phyloP scores from a whole-genome alignment of 2,888 invertebrate genomes.

The Ormia ochracea region DNA sequence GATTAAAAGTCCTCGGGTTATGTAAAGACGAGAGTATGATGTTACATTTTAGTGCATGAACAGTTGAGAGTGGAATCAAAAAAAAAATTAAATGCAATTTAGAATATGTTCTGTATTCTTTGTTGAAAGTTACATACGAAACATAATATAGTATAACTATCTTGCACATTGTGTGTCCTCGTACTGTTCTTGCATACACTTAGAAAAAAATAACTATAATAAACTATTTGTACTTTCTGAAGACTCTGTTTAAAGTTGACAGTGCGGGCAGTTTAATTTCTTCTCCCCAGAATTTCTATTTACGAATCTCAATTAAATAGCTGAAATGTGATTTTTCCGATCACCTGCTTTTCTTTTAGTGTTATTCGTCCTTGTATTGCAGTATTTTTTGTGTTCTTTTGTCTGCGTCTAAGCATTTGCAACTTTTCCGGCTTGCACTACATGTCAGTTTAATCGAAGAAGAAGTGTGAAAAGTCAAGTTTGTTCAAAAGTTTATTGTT shows the following conservation, averaged over 20 bases:
- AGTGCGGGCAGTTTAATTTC: background rate
- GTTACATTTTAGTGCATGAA: background rate
- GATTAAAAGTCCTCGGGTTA: constrained; percentile 62
- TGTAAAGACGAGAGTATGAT: constrained; percentile 43
- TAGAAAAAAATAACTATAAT: background rate
- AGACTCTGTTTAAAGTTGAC: no score
- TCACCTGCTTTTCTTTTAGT: background rate
- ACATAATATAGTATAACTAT: background rate
- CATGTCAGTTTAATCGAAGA: constrained; percentile 49
- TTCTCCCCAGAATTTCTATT: background rate
- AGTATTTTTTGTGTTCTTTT: background rate
- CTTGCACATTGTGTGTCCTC: background rate
- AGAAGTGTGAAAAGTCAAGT: constrained; percentile 66
- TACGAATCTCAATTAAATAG: no score
- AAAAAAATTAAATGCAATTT: constrained; percentile 46
- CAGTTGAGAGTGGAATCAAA: background rate
- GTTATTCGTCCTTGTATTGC: background rate
- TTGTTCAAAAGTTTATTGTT: constrained; percentile 63
- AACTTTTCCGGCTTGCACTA: constrained; percentile 38
- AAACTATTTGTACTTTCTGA: no score
- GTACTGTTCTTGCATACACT: background rate
- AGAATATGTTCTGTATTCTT: constrained; percentile 34
- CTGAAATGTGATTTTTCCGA: no score
- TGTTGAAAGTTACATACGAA: constrained; percentile 10
- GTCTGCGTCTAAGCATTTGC: constrained; percentile 18